These are phyloP conservation scores for Plagodis pulveraria DNA, from an alignment of 2,888 invertebrate genomes.

Conservation along the genomic window DNA sequence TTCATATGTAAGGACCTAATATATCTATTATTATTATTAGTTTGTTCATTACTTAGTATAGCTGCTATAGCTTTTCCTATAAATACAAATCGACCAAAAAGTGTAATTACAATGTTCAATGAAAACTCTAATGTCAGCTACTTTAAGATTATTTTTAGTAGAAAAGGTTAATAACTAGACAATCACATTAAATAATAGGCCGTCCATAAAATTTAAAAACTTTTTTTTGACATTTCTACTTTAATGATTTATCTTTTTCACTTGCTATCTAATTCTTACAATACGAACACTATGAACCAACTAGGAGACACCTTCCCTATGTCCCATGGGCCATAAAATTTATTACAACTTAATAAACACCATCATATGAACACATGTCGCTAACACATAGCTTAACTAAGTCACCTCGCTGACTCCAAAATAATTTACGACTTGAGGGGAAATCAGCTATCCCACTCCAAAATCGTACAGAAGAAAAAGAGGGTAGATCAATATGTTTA, in stretches of 20 bases:
- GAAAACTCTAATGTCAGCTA: too few relatives aligned
- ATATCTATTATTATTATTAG: too few relatives aligned
- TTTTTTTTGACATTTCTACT: too few relatives aligned
- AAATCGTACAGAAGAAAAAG: conserved; percentile 43
- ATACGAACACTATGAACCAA: conserved; percentile 16
- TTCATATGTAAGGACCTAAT: too few relatives aligned
- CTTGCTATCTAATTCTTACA: background rate
- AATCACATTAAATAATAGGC: too few relatives aligned
- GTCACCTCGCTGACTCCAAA: conserved; percentile 58
- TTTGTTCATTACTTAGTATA: too few relatives aligned
- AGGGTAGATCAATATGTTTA: conserved; percentile 56
- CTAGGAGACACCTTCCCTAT: conserved; percentile 56
- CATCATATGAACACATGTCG: conserved; percentile 75
- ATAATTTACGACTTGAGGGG: conserved; percentile 71
- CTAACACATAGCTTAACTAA: conserved; percentile 65
- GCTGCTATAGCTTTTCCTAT: too few relatives aligned
- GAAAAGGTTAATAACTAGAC: too few relatives aligned
- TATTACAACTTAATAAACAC: conserved; percentile 81
- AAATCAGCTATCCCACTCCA: conserved; percentile 39
- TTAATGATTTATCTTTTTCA: background rate
- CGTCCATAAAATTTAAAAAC: too few relatives aligned
- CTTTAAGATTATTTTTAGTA: too few relatives aligned
- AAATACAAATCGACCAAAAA: too few relatives aligned
- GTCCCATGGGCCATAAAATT: conserved; percentile 70
- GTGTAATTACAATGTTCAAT: too few relatives aligned